Conservation (phyloP, 2,888 invertebrate species). For the Anaspis maculata region DNA sequence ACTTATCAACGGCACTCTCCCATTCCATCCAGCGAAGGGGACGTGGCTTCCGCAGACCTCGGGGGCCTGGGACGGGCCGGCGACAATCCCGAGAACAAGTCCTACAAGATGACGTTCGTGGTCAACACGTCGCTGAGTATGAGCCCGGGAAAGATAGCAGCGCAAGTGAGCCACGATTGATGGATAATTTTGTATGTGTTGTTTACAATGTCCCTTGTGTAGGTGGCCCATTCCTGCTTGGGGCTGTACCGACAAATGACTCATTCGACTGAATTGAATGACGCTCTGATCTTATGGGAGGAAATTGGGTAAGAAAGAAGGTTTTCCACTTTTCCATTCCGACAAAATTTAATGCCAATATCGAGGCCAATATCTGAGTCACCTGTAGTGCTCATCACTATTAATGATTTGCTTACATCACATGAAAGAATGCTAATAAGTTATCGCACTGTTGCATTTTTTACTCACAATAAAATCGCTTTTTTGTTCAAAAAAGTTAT, state of each 20-base stretch:
- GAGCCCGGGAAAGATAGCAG: conserved; percentile 54
- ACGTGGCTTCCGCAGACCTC: background rate
- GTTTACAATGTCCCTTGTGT: conserved; percentile 14
- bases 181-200: background rate
- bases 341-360: no score
- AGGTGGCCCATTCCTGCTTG: conserved; percentile 52
- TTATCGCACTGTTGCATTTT: no score
- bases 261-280: conserved; percentile 36
- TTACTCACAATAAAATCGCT: no score
- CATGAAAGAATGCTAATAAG: no score
- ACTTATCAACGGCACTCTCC: no score
- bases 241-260: conserved; percentile 47
- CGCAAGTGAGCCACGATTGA: conserved; percentile 41
- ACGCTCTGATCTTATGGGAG: conserved; percentile 46
- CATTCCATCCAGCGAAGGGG: no score
- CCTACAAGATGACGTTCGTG: conserved; percentile 57
- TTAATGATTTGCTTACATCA: no score
- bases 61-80: conserved; percentile 11
- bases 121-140: conserved; percentile 53
- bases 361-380: no score
- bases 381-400: no score
- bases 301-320: conserved; percentile 43
- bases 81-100: conserved; percentile 25
- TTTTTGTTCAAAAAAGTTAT: no score
- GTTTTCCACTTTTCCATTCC: no score